Evolutionary conservation across 1,140 invertebrate species (phyloP).

Genomic region (Agrypnia vestita): DNA sequence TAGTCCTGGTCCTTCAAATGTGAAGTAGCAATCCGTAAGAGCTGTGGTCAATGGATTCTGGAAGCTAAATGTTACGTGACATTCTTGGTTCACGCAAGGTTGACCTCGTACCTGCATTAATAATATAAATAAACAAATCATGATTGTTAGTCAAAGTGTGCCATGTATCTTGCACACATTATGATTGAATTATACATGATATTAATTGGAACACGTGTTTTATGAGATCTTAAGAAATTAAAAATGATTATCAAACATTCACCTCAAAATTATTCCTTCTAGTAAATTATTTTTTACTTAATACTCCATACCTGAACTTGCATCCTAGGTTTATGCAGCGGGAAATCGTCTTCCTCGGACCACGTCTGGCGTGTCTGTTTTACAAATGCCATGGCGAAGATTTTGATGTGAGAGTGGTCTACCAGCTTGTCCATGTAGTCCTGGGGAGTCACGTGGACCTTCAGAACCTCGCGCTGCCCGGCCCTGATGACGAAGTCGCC

Average conservation of each 20-base stretch:
- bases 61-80: constrained; percentile 75
- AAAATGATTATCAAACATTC: no score
- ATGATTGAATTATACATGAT: no score
- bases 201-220: no score
- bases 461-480: constrained; percentile 73
- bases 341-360: constrained; percentile 82
- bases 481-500: constrained; percentile 75
- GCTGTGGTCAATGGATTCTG: constrained; percentile 77
- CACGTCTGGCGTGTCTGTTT: constrained; percentile 80
- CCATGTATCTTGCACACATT: no score
- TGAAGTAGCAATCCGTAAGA: constrained; percentile 78
- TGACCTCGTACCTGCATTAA: constrained; percentile 69
- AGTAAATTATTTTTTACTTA: background rate
- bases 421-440: constrained; percentile 81
- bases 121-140: constrained; percentile 52
- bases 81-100: constrained; percentile 69
- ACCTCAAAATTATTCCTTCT: no score
- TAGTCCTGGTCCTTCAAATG: constrained; percentile 80
- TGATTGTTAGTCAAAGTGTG: no score
- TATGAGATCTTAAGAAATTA: no score
- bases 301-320: constrained; percentile 68
- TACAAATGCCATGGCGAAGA: constrained; percentile 79
- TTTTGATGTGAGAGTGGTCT: constrained; percentile 80
- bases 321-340: constrained; percentile 77
- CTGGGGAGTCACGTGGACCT: constrained; percentile 72